Evolutionary conservation across 2,113 vertebrate species (phyloP).

Genomic region (Ginglymostoma cirratum): DNA sequence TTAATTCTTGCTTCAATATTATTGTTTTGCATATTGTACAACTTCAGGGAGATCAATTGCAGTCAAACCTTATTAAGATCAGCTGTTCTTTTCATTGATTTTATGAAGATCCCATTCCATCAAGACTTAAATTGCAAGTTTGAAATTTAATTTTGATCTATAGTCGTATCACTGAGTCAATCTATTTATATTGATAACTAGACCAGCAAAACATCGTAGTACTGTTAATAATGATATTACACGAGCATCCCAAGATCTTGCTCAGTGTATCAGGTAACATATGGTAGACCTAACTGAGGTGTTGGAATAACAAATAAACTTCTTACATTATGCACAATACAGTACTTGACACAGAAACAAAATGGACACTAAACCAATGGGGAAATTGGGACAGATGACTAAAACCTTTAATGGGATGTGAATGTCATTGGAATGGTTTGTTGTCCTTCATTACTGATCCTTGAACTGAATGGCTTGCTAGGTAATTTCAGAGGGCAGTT

Average conservation of each 20-base stretch:
- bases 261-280: not conserved
- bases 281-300: not conserved
- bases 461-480: no score
- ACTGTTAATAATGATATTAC: not conserved
- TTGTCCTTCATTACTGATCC: no score
- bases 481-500: no score
- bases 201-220: not conserved
- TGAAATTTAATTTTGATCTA: not conserved
- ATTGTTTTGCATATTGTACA: conserved; percentile 6
- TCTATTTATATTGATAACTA: not conserved
- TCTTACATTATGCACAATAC: not conserved
- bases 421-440: no score
- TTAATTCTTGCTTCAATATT: not conserved
- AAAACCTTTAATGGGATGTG: not conserved
- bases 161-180: not conserved
- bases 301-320: not conserved
- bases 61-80: conserved; percentile 7
- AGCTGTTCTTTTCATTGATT: not conserved
- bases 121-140: not conserved
- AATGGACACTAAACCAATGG: not conserved
- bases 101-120: not conserved
- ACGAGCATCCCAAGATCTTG: not conserved
- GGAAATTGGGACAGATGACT: not conserved
- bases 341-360: not conserved
- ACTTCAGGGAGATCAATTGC: not conserved